Evolutionary conservation across 2,888 invertebrate species (phyloP).

Genomic region (Drosophila emarginata): DNA sequence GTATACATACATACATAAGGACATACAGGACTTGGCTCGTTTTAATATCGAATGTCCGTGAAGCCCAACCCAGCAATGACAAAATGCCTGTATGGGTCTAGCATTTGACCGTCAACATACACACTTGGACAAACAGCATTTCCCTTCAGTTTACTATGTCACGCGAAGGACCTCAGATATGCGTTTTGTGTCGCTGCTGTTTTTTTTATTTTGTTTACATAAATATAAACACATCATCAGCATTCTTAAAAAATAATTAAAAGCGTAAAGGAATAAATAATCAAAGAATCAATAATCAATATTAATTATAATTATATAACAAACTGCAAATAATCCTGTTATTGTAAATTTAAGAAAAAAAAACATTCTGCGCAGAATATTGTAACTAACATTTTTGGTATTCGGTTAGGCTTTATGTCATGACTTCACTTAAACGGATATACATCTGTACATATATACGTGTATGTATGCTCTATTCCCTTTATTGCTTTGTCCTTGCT

Average conservation of each 20-base stretch:
- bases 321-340: background rate
- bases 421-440: background rate
- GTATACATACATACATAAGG: background rate
- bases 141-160: slow-evolving; percentile 19
- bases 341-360: background rate
- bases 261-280: background rate
- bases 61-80: slow-evolving; percentile 16
- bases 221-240: slow-evolving; percentile 1
- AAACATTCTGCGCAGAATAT: background rate
- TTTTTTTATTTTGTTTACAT: slow-evolving; percentile 3
- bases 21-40: background rate
- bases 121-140: slow-evolving; percentile 5
- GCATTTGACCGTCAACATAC: slow-evolving; percentile 10
- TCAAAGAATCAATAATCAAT: background rate
- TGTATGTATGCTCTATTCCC: background rate
- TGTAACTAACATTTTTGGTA: background rate
- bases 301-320: background rate
- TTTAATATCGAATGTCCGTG: slow-evolving; percentile 13
- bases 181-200: slow-evolving; percentile 24
- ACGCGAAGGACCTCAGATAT: slow-evolving; percentile 41
- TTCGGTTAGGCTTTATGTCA: too few relatives aligned
- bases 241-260: background rate
- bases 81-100: slow-evolving; percentile 1
- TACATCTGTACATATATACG: background rate
- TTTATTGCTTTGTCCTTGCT: too few relatives aligned